These are phyloP conservation scores for Larimichthys polyactis DNA, from an alignment of 2,113 vertebrate genomes.

Conservation along the genomic window DNA sequence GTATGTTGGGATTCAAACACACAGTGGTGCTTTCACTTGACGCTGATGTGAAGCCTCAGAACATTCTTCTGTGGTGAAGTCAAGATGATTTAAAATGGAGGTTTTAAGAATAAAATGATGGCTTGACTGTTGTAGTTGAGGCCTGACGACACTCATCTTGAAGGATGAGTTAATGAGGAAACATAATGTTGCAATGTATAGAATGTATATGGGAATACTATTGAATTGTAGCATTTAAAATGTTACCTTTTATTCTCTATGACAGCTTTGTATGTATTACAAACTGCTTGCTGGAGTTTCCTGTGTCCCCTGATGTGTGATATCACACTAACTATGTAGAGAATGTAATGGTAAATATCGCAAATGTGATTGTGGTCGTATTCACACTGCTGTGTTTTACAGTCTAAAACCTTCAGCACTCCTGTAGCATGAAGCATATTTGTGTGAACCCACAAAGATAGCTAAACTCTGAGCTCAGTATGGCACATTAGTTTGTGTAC, in stretches of 20 bases:
- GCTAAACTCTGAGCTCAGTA: conserved; percentile 2
- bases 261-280: conserved; percentile 38
- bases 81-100: conserved; percentile 30
- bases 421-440: conserved; percentile 35
- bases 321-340: conserved; percentile 39
- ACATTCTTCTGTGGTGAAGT: conserved; percentile 11
- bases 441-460: conserved; percentile 34
- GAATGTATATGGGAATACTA: conserved; percentile 49
- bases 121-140: conserved; percentile 1
- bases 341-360: conserved; percentile 52
- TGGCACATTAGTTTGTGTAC: background rate
- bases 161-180: conserved; percentile 47
- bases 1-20: background rate
- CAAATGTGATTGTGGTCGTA: conserved; percentile 34
- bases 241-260: conserved; percentile 45
- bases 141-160: conserved; percentile 42
- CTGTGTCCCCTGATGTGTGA: conserved; percentile 25
- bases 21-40: conserved; percentile 3
- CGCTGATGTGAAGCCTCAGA: conserved; percentile 23
- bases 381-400: conserved; percentile 14
- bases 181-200: conserved; percentile 19
- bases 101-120: background rate
- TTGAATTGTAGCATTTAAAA: conserved; percentile 46
- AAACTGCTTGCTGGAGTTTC: background rate
- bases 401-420: conserved; percentile 36